These are phyloP conservation scores for Pyrgilauda ruficollis DNA, from an alignment of 2,113 vertebrate genomes.

Conservation along the genomic window DNA sequence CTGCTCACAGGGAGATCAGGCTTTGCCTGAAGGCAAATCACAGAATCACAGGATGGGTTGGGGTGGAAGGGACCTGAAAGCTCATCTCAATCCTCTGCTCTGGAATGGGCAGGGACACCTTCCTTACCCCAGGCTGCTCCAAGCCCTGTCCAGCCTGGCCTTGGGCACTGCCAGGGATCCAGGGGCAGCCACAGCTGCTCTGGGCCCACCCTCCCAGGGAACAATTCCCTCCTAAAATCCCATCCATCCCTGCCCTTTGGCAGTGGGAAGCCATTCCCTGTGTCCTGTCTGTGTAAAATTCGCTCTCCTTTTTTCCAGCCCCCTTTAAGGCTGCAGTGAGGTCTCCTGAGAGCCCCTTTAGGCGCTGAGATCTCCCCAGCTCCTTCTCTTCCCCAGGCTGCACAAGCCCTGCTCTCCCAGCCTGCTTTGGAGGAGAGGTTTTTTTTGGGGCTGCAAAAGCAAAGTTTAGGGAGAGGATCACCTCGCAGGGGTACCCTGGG, in stretches of 20 bases:
- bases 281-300: neutral
- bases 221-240: fast-evolving
- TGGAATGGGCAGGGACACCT: neutral
- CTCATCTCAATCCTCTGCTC: neutral
- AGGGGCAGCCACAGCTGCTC: neutral
- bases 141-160: fast-evolving
- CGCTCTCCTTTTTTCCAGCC: neutral
- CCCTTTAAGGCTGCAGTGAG: neutral
- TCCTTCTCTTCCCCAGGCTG: neutral
- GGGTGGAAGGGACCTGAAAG: neutral
- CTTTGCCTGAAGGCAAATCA: neutral
- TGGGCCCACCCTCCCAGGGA: neutral
- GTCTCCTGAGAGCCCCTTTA: neutral
- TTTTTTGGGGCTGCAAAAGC: neutral
- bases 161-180: neutral
- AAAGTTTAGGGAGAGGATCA: neutral
- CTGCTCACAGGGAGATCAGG: neutral
- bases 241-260: neutral
- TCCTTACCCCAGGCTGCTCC: neutral
- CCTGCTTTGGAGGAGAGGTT: neutral
- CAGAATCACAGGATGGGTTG: neutral
- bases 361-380: neutral
- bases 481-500: neutral
- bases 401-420: neutral
- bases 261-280: neutral